Base-by-base conservation (phyloP, 2,113 vertebrate species). In the Elanus axillaris region DNA sequence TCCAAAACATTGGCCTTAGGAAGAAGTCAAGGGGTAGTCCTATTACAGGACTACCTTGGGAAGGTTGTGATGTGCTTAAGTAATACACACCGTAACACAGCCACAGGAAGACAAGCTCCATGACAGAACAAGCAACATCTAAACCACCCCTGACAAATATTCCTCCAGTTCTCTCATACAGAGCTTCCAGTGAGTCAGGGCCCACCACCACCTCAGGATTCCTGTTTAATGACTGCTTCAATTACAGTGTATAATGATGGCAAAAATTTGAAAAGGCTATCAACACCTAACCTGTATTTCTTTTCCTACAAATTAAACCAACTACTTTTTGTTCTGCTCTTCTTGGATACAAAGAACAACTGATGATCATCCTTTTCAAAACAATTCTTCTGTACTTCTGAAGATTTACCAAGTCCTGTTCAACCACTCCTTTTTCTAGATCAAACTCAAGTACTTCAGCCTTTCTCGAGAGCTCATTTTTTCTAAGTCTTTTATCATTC, bases 91-190 rank as follows among this genome's bases (percentile, higher is more conserved):
- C 11, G 10, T 25, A 74, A 58, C 8, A 76, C 7, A 77, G 13
- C 4, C 19, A 25, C 20, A 45, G 42, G 40, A 67, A 53, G 8
- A 48, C 11, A 66, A 69, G 25, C 5, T 20, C 9, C 5, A 11
- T 16, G 14, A n/a, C 40, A 91, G 36, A 91, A 27, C 20, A 68
- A 50, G 10, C 16, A 67, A 82, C 27, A 36, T 26, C 25, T 34
- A 63, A 79, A 55, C 9, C 7, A 52, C 5, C 2, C 9, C 43
- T 66, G 10, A 48, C 11, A 45, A 64, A 69, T 13, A 45, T 16
- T 58, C 5, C 13, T 48, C 40, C 1, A 3, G 20, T 52, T 69
- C 3, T 1, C 16, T 67, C 0, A 0, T 22, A 38, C 6, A 63
- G 5, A n/a, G 5, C 17, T 40, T 19, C 36, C 45, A 56, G 14